Percentiles rank a stretch among this genome's conserved stretches.
These are phyloP conservation scores for Syncerus caffer DNA, from an alignment of 2,797 vertebrate species.

Conservation along the genomic window DNA sequence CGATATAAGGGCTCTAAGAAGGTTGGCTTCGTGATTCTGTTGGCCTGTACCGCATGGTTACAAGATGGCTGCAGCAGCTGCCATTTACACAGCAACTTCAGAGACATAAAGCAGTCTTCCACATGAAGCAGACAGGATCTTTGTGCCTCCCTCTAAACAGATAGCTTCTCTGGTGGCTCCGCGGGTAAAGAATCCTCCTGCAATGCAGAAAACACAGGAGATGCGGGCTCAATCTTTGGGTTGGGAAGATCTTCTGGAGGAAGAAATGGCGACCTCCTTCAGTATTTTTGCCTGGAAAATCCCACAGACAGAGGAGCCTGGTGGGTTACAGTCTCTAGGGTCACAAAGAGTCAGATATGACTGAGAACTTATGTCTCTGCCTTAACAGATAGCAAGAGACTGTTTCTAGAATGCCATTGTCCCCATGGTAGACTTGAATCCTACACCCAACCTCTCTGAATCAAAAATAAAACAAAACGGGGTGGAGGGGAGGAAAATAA, in stretches of 20 bases:
- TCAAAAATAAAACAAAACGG: neutral
- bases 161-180: neutral
- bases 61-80: neutral
- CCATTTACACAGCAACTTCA: rapidly evolving
- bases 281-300: neutral
- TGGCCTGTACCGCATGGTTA: neutral
- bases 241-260: neutral
- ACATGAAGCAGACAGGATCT: neutral
- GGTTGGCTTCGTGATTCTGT: neutral
- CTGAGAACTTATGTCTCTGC: neutral
- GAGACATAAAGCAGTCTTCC: neutral
- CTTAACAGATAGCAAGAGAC: neutral
- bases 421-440: neutral
- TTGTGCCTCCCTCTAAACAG: neutral
- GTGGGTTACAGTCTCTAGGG: neutral
- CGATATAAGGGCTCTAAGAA: neutral
- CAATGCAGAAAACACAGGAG: neutral
- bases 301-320: neutral
- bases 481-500: neutral
- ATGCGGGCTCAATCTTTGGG: neutral
- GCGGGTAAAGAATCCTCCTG: neutral
- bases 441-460: neutral
- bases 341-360: neutral
- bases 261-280: neutral
- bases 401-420: neutral